phyloP scores from a whole-genome alignment of 2,113 vertebrate genomes.

The Oryzias celebensis region DNA sequence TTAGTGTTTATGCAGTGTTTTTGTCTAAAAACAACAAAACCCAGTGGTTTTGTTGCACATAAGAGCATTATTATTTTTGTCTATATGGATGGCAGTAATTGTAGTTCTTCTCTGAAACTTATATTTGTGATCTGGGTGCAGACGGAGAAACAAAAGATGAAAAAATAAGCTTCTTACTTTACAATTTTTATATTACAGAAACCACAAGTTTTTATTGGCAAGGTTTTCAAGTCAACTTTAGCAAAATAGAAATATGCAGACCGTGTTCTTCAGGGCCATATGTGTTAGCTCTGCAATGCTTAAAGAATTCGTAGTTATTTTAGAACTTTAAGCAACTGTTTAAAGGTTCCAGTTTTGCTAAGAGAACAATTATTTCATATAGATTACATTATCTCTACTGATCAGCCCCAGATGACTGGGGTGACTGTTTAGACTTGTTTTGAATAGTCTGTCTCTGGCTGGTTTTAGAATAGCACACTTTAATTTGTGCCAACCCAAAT shows the following conservation, averaged over 20 bases:
- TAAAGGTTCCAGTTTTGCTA: too few species aligned
- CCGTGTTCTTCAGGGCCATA: neutral
- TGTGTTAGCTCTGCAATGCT: neutral
- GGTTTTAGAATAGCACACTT: constrained; percentile 11
- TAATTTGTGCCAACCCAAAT: constrained; percentile 27
- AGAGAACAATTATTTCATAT: too few species aligned
- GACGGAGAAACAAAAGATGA: too few species aligned
- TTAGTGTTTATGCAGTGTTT: neutral
- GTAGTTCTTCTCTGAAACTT: too few species aligned
- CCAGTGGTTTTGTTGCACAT: too few species aligned
- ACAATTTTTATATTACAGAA: too few species aligned
- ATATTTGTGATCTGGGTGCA: too few species aligned
- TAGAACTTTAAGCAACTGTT: neutral
- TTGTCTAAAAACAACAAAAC: neutral
- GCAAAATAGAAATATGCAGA: neutral
- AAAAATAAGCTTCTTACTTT: neutral
- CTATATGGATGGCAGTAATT: too few species aligned
- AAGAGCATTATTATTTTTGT: too few species aligned
- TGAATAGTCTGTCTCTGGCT: constrained; percentile 12
- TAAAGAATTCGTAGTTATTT: neutral
- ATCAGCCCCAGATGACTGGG: too few species aligned
- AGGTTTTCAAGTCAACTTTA: neutral
- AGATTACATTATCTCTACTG: too few species aligned
- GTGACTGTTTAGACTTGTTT: constrained; percentile 2
- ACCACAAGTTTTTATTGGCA: neutral